These are phyloP conservation scores for Hesperia comma DNA, from an alignment of 2,888 invertebrate species.

Conservation along the genomic window DNA sequence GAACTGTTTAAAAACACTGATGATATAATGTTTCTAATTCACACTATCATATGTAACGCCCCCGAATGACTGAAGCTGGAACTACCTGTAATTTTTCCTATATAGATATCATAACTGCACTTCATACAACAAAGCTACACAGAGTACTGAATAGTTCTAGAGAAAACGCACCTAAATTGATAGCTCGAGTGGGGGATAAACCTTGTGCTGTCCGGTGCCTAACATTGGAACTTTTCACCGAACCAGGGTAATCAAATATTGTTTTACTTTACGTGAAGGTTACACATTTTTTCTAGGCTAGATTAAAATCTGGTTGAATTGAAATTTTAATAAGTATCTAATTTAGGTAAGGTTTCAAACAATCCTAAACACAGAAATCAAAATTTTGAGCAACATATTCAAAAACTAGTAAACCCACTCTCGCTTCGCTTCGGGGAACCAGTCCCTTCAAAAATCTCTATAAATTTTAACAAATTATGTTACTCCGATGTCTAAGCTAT, in stretches of 20 bases:
- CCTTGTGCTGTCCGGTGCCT: slow-evolving; percentile 17
- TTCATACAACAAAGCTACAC: slow-evolving; percentile 12
- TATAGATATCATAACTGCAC: slow-evolving; percentile 17
- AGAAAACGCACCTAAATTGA: slow-evolving; percentile 16
- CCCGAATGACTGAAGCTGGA: slow-evolving; percentile 12
- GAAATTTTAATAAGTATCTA: too few relatives aligned
- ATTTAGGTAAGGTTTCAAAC: too few relatives aligned
- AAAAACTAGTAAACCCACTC: too few relatives aligned
- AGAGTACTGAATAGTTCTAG: slow-evolving; percentile 22
- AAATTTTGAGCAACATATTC: too few relatives aligned
- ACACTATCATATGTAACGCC: slow-evolving; percentile 3
- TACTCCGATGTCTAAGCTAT: too few relatives aligned
- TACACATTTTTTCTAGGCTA: slow-evolving; percentile 1
- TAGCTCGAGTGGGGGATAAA: slow-evolving; percentile 17
- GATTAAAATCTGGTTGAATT: neutral
- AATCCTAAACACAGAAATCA: neutral
- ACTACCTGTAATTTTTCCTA: slow-evolving; percentile 15
- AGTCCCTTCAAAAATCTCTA: too few relatives aligned
- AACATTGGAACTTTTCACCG: slow-evolving; percentile 18
- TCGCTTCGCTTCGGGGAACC: too few relatives aligned
- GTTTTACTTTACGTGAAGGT: slow-evolving; percentile 7
- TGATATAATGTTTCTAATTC: neutral
- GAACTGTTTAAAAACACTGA: slow-evolving; percentile 4
- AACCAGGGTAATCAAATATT: slow-evolving; percentile 26
- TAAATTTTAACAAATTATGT: too few relatives aligned